These are phyloP conservation scores for Eilema caniola DNA, from an alignment of 2,888 invertebrate genomes.

Conservation along the genomic window DNA sequence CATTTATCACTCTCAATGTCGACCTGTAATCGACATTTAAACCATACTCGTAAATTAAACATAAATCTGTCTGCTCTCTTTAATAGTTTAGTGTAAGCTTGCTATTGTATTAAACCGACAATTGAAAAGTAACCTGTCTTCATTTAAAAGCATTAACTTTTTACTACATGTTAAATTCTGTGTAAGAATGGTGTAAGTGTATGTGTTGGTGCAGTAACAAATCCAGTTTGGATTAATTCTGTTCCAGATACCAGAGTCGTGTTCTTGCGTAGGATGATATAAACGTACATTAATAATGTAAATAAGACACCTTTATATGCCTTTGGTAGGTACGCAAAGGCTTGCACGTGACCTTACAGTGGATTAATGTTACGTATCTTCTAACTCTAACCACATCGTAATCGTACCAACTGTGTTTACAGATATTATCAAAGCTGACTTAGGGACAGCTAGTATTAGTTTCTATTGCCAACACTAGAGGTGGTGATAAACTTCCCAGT, in stretches of 20 bases:
- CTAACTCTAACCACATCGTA: constrained; percentile 28
- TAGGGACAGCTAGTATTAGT: constrained; percentile 15
- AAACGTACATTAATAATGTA: constrained; percentile 35
- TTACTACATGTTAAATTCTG: not conserved
- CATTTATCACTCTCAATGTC: not conserved
- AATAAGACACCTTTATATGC: constrained; percentile 35
- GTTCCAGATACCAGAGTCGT: not conserved
- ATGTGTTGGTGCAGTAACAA: not conserved
- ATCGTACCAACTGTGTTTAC: not conserved
- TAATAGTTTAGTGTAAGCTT: not conserved
- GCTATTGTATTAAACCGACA: not conserved
- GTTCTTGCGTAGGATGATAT: constrained; percentile 22
- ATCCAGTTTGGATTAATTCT: not conserved
- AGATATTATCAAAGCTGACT: constrained; percentile 1
- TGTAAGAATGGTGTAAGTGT: not conserved
- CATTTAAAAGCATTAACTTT: not conserved
- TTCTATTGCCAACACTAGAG: constrained; percentile 20
- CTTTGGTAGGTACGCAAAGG: not conserved
- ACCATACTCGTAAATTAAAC: not conserved
- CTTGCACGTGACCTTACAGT: constrained; percentile 36
- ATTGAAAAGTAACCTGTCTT: not conserved
- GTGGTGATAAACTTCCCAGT: constrained; percentile 58
- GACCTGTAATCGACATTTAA: not conserved
- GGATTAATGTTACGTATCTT: constrained; percentile 40
- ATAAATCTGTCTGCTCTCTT: not conserved